Evolutionary conservation across 2,797 vertebrate species (phyloP), one percentile per base, ranked within the genome.

Genomic region (Manis javanica): DNA sequence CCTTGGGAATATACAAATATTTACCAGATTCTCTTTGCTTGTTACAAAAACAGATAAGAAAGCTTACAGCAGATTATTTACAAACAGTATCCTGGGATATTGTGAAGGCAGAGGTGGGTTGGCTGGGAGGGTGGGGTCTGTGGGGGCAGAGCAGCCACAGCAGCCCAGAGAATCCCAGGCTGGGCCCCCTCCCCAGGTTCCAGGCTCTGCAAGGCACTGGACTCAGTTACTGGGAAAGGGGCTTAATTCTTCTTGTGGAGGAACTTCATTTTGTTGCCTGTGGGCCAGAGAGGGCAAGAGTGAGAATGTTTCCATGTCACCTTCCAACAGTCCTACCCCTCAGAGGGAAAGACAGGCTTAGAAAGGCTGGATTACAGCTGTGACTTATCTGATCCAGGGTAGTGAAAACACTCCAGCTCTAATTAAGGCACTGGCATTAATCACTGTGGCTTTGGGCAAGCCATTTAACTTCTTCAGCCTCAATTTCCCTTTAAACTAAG

Each of bases 231-330:
- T 15, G 63, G 63, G 39, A 97, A 95, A 89, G 57, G 37, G 46
- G 74, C 57, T 99, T 98, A 99, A 98, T 99, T 99, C 99, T 99
- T 99, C 99, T 99, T 99, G 98, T 99, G 99, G 95, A 99, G 99
- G 97, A 99, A 99, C 98, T 99, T 99, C 99, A 99, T 99, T 99
- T 99, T 99, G 98, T 99, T 99, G 98, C 99, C 99, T 99, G 97
- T 53, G 98, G 98, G 90, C 34, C 95, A 97, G 72, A 97, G 68
- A 90, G 95, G 18, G 42, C 68, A 94, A 89, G 55, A 82, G n/a
- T 86, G 42, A 97, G 89, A 91, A 68, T 71, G 63, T 63, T 89
- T 96, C 51, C 68, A 0, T 46, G 72, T n/a, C 16, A 37, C 21
- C 39, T 87, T 87, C 10, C 64, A 85, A 74, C 12, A 66, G 26